Evolutionary conservation across 2,797 vertebrate genomes (phyloP).

Genomic region (Lateolabrax maculatus): DNA sequence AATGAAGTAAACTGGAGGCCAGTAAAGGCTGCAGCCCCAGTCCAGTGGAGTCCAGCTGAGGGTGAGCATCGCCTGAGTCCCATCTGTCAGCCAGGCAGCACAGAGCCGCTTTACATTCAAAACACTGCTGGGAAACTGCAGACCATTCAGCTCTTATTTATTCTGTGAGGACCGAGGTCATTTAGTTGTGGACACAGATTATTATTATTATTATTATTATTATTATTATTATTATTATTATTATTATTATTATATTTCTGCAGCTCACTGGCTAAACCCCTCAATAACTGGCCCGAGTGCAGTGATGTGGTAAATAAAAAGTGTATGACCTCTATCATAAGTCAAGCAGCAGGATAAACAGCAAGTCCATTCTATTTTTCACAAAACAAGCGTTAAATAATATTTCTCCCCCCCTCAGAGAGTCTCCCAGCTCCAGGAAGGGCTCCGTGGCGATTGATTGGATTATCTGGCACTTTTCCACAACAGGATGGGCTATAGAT

Average conservation of each 20-base stretch:
- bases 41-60: slow-evolving; percentile 76
- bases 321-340: slow-evolving; percentile 56
- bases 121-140: slow-evolving; percentile 51
- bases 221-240: slow-evolving; percentile 63
- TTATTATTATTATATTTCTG: slow-evolving; percentile 55
- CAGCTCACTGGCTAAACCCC: slow-evolving; percentile 45
- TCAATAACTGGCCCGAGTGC: slow-evolving; percentile 33
- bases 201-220: slow-evolving; percentile 54
- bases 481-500: slow-evolving; percentile 66
- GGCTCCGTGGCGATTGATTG: slow-evolving; percentile 71
- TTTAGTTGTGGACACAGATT: slow-evolving; percentile 46
- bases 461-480: slow-evolving; percentile 81
- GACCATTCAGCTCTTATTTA: slow-evolving; percentile 57
- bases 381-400: slow-evolving; percentile 51
- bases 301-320: slow-evolving; percentile 45
- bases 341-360: slow-evolving; percentile 52
- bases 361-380: slow-evolving; percentile 37
- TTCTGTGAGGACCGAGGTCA: slow-evolving; percentile 57
- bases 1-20: slow-evolving; percentile 79
- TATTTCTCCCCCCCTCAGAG: slow-evolving; percentile 38
- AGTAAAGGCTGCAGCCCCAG: slow-evolving; percentile 73
- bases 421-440: slow-evolving; percentile 73
- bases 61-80: slow-evolving; percentile 77
- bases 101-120: slow-evolving; percentile 46
- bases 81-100: slow-evolving; percentile 71